phyloP scores from a whole-genome alignment of 1,140 invertebrate species.

The Drosophila trapezifrons region DNA sequence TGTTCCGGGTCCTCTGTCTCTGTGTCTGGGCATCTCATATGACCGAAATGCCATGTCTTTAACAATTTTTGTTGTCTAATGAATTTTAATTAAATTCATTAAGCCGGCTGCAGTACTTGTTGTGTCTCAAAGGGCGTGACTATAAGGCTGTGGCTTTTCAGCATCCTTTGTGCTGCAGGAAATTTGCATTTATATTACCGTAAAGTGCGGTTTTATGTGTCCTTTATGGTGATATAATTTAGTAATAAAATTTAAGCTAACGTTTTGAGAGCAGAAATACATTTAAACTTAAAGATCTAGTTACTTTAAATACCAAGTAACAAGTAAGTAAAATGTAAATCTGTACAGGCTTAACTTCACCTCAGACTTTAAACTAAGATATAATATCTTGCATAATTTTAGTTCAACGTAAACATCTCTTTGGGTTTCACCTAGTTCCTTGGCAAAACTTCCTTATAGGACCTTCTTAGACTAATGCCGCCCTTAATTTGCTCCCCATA shows the following conservation, averaged over 20 bases:
- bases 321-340: no score
- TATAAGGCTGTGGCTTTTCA: conserved; percentile 2
- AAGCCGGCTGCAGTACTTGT: conserved; percentile 35
- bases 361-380: no score
- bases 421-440: conserved; percentile 19
- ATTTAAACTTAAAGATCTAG: neutral
- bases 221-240: no score
- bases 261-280: neutral
- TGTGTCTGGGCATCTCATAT: conserved; percentile 23
- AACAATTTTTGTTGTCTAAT: conserved; percentile 43
- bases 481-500: conserved; percentile 1
- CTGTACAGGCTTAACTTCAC: no score
- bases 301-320: no score
- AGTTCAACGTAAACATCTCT: neutral
- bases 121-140: conserved; percentile 2
- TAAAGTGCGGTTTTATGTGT: no score
- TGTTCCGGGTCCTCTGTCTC: conserved; percentile 1
- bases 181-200: conserved; percentile 28
- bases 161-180: conserved; percentile 2
- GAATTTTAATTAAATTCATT: conserved; percentile 80
- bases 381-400: neutral
- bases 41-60: conserved; percentile 36
- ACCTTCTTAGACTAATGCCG: conserved; percentile 14
- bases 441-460: conserved; percentile 2
- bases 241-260: neutral